Percentiles rank a stretch among this genome's conserved stretches.
Conservation (phyloP, 2,113 vertebrate genomes). For the Leptobrachium leishanense region DNA sequence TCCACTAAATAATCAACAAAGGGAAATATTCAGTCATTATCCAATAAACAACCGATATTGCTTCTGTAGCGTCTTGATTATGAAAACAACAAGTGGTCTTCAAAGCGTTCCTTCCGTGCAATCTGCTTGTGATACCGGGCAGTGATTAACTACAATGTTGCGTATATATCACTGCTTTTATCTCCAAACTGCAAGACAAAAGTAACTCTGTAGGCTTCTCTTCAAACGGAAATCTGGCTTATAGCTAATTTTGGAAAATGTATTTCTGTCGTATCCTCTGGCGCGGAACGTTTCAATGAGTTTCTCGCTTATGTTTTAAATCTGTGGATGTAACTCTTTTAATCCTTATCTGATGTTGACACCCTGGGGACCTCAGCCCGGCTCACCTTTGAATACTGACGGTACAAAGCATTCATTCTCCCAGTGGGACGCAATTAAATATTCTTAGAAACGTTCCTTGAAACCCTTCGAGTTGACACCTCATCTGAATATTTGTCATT, state of each 20-base stretch:
- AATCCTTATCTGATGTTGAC: conserved; percentile 3
- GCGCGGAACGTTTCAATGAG: neutral
- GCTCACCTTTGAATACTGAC: neutral
- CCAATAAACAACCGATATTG: too few species aligned
- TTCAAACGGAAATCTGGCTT: too few species aligned
- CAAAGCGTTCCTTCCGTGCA: neutral
- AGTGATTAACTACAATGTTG: neutral
- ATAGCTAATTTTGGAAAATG: neutral
- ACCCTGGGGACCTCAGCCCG: neutral
- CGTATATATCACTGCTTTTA: neutral
- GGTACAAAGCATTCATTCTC: neutral
- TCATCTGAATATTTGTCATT: conserved; percentile 1
- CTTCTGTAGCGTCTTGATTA: too few species aligned
- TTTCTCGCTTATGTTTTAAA: neutral
- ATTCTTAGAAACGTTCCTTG: neutral
- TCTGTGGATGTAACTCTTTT: neutral
- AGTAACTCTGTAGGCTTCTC: neutral
- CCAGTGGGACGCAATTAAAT: neutral
- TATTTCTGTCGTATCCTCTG: neutral
- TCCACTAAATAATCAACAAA: too few species aligned
- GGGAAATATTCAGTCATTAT: too few species aligned
- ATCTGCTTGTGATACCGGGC: neutral
- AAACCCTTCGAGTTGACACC: neutral
- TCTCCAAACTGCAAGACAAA: neutral
- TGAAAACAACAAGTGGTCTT: neutral